These are phyloP conservation scores for Dromius quadrimaculatus DNA, from an alignment of 2,888 invertebrate species.

Conservation along the genomic window DNA sequence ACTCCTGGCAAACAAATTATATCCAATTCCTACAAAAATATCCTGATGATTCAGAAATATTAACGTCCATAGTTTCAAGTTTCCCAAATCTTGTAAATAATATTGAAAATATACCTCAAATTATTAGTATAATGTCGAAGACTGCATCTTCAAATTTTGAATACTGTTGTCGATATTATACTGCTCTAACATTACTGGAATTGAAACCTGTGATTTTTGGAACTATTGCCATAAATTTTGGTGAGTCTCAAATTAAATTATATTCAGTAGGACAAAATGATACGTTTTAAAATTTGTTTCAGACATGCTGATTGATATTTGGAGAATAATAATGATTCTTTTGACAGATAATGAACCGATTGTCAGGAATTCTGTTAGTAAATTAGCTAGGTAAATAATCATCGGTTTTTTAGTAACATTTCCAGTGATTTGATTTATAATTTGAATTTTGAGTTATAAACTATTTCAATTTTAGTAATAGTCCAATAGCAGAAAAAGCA, in stretches of 20 bases:
- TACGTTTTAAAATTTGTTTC: conserved; percentile 29
- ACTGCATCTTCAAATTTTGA: neutral
- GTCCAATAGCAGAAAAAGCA: conserved; percentile 59
- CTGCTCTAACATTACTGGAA: conserved; percentile 19
- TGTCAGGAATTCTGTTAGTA: conserved; percentile 64
- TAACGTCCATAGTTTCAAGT: neutral
- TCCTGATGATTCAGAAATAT: conserved; percentile 2
- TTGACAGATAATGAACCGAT: conserved; percentile 69
- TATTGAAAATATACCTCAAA: neutral
- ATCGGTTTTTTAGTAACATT: too few relatives aligned
- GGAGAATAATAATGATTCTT: conserved; percentile 66
- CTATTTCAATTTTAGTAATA: conserved; percentile 11
- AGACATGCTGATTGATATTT: conserved; percentile 57
- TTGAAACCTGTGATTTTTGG: conserved; percentile 11
- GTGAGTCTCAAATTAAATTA: conserved; percentile 2
- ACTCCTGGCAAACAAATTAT: too few relatives aligned
- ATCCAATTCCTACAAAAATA: conserved; percentile 6
- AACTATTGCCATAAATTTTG: conserved; percentile 5
- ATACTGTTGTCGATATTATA: conserved; percentile 5
- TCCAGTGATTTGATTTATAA: conserved; percentile 3
- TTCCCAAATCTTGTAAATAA: neutral
- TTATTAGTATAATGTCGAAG: neutral
- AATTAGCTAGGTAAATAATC: conserved; percentile 51
- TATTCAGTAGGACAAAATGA: conserved; percentile 5
- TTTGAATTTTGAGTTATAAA: neutral